Evolutionary conservation across 2,113 vertebrate genomes (phyloP).

Genomic region (Zosterops japonicus): DNA sequence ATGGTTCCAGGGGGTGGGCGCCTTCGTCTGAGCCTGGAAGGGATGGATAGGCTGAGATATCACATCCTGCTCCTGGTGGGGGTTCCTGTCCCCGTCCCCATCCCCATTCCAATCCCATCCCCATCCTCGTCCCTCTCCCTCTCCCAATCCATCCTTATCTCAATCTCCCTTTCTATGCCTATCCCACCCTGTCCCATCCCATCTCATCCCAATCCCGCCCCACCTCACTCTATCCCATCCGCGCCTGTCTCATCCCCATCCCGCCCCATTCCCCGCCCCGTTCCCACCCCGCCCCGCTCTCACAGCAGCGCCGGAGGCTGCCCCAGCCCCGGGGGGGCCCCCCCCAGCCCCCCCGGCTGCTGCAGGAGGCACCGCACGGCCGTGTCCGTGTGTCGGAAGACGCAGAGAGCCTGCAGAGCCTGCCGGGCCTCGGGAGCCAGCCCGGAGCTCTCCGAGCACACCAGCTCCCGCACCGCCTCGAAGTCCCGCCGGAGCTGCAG

Average conservation of each 20-base stretch:
- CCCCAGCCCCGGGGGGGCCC: no score
- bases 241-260: no score
- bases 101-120: no score
- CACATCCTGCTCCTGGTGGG: background rate
- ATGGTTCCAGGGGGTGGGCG: background rate
- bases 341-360: no score
- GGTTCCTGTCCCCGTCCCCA: no score
- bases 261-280: no score
- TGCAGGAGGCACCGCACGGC: constrained; percentile 84
- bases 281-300: no score
- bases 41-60: background rate
- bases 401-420: constrained; percentile 71
- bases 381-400: constrained; percentile 85
- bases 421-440: constrained; percentile 79
- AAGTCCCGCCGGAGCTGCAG: constrained; percentile 91
- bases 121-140: no score
- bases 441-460: constrained; percentile 78
- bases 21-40: background rate
- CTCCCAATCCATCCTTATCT: background rate
- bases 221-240: no score
- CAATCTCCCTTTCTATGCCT: background rate
- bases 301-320: no score
- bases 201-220: no score
- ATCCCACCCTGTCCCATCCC: background rate
- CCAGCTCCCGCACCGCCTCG: constrained; percentile 78